Conservation (phyloP, 2,113 vertebrate genomes). For the Tor tambroides region DNA sequence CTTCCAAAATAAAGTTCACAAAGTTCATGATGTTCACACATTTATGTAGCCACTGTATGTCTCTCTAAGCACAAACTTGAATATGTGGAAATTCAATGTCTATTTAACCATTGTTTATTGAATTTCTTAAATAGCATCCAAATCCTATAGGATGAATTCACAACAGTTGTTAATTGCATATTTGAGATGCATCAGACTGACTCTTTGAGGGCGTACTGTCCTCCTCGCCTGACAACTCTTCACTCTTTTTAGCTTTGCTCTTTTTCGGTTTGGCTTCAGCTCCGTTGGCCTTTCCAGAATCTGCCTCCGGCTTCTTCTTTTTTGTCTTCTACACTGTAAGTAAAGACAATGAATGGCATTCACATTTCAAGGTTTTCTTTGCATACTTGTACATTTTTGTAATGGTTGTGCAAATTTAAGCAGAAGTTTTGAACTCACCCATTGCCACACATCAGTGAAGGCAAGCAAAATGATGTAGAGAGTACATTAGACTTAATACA, state of each 20-base stretch:
- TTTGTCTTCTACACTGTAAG: slow-evolving; percentile 49
- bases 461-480: not conserved
- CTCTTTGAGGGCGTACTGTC: slow-evolving; percentile 43
- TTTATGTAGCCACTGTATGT: too few species aligned
- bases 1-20: too few species aligned
- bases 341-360: not conserved
- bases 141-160: not conserved
- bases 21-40: too few species aligned
- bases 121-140: too few species aligned
- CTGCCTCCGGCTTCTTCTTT: slow-evolving; percentile 52
- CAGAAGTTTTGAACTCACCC: not conserved
- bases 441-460: slow-evolving; percentile 12
- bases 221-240: slow-evolving; percentile 38
- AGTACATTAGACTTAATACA: not conserved
- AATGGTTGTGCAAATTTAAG: not conserved
- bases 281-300: slow-evolving; percentile 36
- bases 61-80: too few species aligned
- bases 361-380: not conserved
- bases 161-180: not conserved
- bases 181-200: slow-evolving; percentile 25
- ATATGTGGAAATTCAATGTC: too few species aligned
- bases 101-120: too few species aligned
- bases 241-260: slow-evolving; percentile 53
- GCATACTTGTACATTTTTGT: not conserved
- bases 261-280: slow-evolving; percentile 54